Evolutionary conservation across 2,113 vertebrate species (phyloP).

Genomic region (Notothenia rossii): DNA sequence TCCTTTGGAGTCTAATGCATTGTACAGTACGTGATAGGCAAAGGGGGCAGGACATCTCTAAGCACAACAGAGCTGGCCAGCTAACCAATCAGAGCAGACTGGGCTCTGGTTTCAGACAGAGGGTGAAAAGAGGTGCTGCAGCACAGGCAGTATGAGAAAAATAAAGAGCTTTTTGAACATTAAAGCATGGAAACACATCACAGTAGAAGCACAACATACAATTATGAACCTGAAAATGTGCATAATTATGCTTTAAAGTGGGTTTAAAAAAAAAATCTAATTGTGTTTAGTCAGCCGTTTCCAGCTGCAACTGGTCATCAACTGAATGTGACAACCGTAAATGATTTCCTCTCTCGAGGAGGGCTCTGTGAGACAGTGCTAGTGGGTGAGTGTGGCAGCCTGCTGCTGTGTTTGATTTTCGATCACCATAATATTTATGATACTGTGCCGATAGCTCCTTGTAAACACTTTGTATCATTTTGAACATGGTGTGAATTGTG

Average conservation of each 20-base stretch:
- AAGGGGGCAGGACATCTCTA: too few species aligned
- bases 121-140: too few species aligned
- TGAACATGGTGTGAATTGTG: constrained; percentile 43
- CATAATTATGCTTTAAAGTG: constrained; percentile 4
- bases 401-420: constrained; percentile 40
- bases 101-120: too few species aligned
- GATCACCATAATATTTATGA: constrained; percentile 46
- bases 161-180: too few species aligned
- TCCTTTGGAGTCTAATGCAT: too few species aligned
- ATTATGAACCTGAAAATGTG: too few species aligned
- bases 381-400: constrained; percentile 14
- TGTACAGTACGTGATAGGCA: too few species aligned
- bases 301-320: constrained; percentile 38
- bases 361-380: constrained; percentile 7
- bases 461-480: constrained; percentile 56
- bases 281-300: constrained; percentile 40
- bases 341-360: constrained; percentile 36
- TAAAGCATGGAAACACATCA: too few species aligned
- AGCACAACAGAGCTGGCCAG: too few species aligned
- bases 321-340: constrained; percentile 49
- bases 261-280: constrained; percentile 24
- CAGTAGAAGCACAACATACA: too few species aligned
- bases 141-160: too few species aligned
- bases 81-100: too few species aligned
- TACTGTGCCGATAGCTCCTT: constrained; percentile 38